phyloP scores from a whole-genome alignment of 2,797 vertebrate species.

The Helicolenus hilgendorfi region DNA sequence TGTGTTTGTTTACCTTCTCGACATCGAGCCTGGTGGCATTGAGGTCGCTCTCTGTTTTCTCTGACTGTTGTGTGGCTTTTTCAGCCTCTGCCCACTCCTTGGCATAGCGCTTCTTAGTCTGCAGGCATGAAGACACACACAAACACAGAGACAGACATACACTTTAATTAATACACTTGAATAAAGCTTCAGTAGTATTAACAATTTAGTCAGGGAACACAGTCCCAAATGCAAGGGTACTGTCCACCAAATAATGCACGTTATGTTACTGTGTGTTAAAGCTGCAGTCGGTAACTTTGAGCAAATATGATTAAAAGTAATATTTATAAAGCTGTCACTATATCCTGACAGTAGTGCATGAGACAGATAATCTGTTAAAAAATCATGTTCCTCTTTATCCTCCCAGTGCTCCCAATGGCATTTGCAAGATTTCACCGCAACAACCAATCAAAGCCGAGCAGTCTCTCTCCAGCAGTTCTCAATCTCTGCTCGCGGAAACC shows the following conservation, averaged over 20 bases:
- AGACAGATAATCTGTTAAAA: no score
- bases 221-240: background rate
- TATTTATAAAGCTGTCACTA: no score
- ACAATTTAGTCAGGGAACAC: background rate
- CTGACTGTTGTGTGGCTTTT: slow-evolving; percentile 91
- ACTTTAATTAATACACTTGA: background rate
- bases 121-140: slow-evolving; percentile 26
- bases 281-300: no score
- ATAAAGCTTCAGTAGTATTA: background rate
- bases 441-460: no score
- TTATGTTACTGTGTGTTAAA: no score
- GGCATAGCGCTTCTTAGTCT: slow-evolving; percentile 94
- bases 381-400: no score
- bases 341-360: no score
- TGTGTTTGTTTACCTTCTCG: slow-evolving; percentile 89
- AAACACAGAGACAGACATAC: background rate
- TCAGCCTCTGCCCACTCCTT: slow-evolving; percentile 94
- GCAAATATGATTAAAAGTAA: no score
- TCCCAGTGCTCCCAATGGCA: no score
- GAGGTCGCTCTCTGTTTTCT: slow-evolving; percentile 89
- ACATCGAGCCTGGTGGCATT: slow-evolving; percentile 91
- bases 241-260: background rate
- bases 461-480: no score
- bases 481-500: no score
- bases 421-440: no score